Evolutionary conservation across 2,888 invertebrate species (phyloP).

Genomic region (Drosophila meridiana): DNA sequence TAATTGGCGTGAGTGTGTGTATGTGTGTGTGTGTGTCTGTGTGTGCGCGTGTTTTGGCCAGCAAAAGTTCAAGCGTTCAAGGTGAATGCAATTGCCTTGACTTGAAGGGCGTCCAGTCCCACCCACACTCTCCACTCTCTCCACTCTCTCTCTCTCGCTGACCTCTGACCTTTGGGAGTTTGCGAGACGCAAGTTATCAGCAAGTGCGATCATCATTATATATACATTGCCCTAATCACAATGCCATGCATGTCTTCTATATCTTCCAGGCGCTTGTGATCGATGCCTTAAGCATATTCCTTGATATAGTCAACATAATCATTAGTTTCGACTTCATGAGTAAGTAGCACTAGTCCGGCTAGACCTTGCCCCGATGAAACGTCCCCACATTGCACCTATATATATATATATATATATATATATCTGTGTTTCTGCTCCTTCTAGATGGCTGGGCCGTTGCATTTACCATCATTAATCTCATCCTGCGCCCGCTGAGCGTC

Average conservation of each 20-base stretch:
- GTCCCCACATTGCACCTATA: neutral
- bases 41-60: constrained; percentile 20
- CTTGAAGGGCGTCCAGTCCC: constrained; percentile 8
- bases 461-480: constrained; percentile 84
- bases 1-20: constrained; percentile 14
- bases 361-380: neutral
- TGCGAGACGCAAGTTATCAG: neutral
- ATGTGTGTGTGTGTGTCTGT: neutral
- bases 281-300: constrained; percentile 84
- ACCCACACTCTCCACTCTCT: neutral
- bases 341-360: constrained; percentile 71
- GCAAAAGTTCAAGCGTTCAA: constrained; percentile 47
- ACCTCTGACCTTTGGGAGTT: constrained; percentile 1
- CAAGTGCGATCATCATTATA: constrained; percentile 2
- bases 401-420: neutral
- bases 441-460: constrained; percentile 84
- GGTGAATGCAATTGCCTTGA: constrained; percentile 39
- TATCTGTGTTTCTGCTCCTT: neutral
- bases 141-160: neutral
- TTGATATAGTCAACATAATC: constrained; percentile 84
- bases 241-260: constrained; percentile 12
- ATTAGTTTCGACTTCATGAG: constrained; percentile 82
- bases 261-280: constrained; percentile 84
- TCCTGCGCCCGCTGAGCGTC: constrained; percentile 83
- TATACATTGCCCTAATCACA: constrained; percentile 1